Evolutionary conservation across 2,113 vertebrate species (phyloP).

Genomic region (Bolborhynchus lineola): DNA sequence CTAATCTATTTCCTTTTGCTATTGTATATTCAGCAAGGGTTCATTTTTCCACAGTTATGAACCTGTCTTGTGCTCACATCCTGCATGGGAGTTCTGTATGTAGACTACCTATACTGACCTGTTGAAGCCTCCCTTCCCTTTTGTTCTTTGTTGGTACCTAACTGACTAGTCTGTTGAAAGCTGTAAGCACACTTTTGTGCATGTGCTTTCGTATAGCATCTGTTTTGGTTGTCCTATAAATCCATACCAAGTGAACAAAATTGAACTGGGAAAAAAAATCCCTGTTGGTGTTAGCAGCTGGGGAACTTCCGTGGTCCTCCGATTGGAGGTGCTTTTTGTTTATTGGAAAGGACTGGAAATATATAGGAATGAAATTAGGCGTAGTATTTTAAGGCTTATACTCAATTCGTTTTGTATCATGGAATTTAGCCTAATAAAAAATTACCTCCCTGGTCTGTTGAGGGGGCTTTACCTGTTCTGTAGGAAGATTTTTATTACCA

Average conservation of each 20-base stretch:
- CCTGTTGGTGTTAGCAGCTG: background rate
- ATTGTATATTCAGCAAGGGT: background rate
- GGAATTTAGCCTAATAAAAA: background rate
- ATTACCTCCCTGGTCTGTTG: background rate
- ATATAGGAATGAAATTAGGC: background rate
- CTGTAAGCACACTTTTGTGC: background rate
- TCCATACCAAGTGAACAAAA: background rate
- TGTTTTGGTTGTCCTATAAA: background rate
- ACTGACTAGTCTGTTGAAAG: background rate
- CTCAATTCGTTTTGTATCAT: background rate
- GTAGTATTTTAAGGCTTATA: background rate
- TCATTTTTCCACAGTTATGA: background rate
- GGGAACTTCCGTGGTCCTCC: background rate
- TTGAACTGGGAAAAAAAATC: background rate
- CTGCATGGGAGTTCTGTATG: background rate
- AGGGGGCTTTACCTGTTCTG: background rate
- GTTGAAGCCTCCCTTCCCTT: background rate
- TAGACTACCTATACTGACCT: background rate
- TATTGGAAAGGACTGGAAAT: background rate
- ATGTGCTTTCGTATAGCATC: background rate
- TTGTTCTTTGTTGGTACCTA: background rate
- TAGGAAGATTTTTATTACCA: background rate
- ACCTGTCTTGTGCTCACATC: background rate
- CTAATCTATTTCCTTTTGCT: background rate
- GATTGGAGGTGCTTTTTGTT: background rate